These are phyloP conservation scores for Corythornis madagascariensis DNA, from an alignment of 2,113 vertebrate genomes.

Conservation along the genomic window DNA sequence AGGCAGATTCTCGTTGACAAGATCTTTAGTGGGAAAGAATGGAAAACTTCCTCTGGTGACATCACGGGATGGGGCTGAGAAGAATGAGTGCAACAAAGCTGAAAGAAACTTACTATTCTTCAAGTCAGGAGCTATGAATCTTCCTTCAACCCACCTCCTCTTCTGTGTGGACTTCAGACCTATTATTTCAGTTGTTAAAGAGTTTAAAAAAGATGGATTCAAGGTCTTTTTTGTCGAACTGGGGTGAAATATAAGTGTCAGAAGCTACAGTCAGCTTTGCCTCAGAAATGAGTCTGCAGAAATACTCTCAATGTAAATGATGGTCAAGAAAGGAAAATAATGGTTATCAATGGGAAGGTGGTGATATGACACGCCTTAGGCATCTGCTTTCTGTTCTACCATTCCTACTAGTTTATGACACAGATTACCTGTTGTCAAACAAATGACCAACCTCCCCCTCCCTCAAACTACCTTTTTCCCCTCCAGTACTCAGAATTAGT, in stretches of 20 bases:
- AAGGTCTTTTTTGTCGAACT: neutral
- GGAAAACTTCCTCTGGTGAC: neutral
- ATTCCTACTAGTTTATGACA: neutral
- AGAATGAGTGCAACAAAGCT: neutral
- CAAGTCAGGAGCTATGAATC: neutral
- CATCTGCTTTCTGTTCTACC: neutral
- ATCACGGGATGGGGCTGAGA: neutral
- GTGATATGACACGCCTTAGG: neutral
- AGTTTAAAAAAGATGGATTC: neutral
- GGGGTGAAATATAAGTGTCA: neutral
- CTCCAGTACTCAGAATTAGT: accelerated
- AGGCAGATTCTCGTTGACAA: neutral
- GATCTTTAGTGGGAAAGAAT: neutral
- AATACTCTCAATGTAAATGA: neutral
- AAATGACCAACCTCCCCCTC: accelerated
- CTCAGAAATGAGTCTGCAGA: neutral
- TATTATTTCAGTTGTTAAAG: neutral
- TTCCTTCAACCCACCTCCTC: neutral
- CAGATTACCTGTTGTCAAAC: neutral
- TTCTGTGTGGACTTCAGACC: neutral
- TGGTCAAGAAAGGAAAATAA: neutral
- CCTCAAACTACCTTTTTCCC: accelerated
- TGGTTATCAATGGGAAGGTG: neutral
- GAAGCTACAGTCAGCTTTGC: neutral
- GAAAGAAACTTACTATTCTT: neutral